phyloP scores from a whole-genome alignment of 2,888 invertebrate genomes.

The Margaritifera margaritifera region DNA sequence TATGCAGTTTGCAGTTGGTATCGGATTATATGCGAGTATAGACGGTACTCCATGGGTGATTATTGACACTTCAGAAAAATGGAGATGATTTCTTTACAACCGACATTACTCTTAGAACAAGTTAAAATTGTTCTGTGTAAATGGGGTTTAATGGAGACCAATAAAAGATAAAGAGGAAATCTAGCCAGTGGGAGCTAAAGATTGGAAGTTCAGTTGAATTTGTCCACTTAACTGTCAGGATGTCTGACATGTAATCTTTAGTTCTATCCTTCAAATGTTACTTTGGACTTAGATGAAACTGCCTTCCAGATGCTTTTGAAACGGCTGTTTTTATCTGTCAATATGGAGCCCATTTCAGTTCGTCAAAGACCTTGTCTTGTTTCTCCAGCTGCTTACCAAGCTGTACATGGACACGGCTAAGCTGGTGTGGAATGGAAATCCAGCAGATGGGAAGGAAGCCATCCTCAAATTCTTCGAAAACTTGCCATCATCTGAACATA shows the following conservation, averaged over 20 bases:
- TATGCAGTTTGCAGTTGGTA: too few species aligned
- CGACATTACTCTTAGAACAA: too few species aligned
- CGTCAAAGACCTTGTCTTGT: slow-evolving; percentile 2
- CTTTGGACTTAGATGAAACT: background rate
- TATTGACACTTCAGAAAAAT: too few species aligned
- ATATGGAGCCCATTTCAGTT: background rate
- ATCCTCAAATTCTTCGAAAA: slow-evolving; percentile 90
- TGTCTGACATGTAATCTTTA: too few species aligned
- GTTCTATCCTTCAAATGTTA: too few species aligned
- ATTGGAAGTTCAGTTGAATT: too few species aligned
- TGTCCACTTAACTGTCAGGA: too few species aligned
- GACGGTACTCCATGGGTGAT: too few species aligned
- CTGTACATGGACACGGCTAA: slow-evolving; percentile 88
- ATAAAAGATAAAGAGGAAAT: background rate
- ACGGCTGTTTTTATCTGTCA: background rate
- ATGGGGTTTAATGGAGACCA: background rate
- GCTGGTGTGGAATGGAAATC: slow-evolving; percentile 95
- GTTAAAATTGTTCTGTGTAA: too few species aligned
- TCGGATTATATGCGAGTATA: too few species aligned
- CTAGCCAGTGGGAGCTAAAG: too few species aligned
- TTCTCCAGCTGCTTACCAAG: slow-evolving; percentile 77
- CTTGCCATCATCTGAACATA: slow-evolving; percentile 87
- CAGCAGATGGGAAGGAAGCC: slow-evolving; percentile 83
- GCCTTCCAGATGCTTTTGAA: background rate
- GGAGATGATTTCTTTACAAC: too few species aligned